A percentile compares a stretch with the other conserved stretches of the same genome.
Evolutionary conservation across 2,113 vertebrate genomes (phyloP).

Genomic region (Callocephalon fimbriatum): DNA sequence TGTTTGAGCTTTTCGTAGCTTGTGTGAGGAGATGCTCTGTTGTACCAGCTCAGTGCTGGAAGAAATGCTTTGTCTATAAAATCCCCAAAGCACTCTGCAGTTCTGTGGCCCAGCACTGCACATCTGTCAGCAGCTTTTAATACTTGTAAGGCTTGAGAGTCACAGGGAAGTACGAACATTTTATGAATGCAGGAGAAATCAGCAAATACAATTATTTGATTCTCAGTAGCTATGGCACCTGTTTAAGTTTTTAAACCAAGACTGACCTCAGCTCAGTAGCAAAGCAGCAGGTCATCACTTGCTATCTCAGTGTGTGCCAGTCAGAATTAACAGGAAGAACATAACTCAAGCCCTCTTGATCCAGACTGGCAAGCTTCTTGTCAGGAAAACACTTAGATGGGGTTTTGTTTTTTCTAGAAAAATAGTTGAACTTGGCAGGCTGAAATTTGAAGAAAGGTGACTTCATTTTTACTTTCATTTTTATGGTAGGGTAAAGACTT

Average conservation of each 20-base stretch:
- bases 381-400: background rate
- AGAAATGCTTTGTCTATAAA: background rate
- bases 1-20: background rate
- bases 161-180: background rate
- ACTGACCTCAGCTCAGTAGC: background rate
- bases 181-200: background rate
- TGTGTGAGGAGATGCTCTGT: background rate
- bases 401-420: background rate
- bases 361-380: background rate
- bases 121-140: background rate
- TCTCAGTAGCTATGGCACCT: background rate
- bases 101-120: background rate
- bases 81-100: background rate
- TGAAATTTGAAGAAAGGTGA: background rate
- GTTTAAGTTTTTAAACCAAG: background rate
- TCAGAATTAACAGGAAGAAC: background rate
- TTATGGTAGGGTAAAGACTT: background rate
- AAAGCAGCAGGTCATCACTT: background rate
- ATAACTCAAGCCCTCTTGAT: background rate
- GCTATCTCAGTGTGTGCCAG: no score
- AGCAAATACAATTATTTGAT: background rate
- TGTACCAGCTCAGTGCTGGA: background rate
- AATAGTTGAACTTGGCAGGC: fast-evolving
- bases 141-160: fast-evolving
- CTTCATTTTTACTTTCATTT: background rate